phyloP scores from a whole-genome alignment of 2,113 vertebrate genomes.

The Lipophrys pholis region DNA sequence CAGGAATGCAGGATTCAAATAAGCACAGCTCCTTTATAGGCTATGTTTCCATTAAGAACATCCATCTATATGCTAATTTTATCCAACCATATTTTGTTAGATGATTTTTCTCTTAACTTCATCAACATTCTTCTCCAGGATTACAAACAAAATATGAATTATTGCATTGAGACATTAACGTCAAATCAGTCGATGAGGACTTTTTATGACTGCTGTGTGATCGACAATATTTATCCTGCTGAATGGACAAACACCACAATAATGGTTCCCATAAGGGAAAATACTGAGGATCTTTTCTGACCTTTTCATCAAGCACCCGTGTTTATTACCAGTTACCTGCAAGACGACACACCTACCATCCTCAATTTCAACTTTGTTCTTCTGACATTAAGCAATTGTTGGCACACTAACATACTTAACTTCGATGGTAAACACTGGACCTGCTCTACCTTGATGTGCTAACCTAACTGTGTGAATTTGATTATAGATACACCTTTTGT shows the following conservation, averaged over 20 bases:
- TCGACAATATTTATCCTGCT: too few relatives aligned
- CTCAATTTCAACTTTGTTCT: background rate
- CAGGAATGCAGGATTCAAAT: conserved; percentile 19
- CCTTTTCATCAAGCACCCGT: background rate
- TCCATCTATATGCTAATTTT: conserved; percentile 51
- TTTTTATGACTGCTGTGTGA: background rate
- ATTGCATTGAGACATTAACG: conserved; percentile 16
- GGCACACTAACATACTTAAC: too few relatives aligned
- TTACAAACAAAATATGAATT: conserved; percentile 7
- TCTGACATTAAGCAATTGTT: too few relatives aligned
- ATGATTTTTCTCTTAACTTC: background rate
- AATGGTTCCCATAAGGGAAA: background rate
- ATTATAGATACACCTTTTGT: too few relatives aligned
- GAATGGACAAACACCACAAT: background rate
- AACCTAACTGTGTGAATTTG: too few relatives aligned
- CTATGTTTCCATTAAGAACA: conserved; percentile 13
- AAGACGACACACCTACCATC: background rate
- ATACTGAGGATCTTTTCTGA: background rate
- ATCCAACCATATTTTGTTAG: background rate
- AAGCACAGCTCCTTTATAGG: background rate
- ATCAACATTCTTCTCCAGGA: conserved; percentile 4
- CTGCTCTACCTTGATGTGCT: too few relatives aligned
- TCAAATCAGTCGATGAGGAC: background rate
- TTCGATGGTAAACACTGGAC: too few relatives aligned
- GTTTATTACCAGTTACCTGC: background rate